Evolutionary conservation across 2,797 vertebrate genomes (phyloP), one percentile per base, ranked within the genome.

Genomic region (Betta splendens): DNA sequence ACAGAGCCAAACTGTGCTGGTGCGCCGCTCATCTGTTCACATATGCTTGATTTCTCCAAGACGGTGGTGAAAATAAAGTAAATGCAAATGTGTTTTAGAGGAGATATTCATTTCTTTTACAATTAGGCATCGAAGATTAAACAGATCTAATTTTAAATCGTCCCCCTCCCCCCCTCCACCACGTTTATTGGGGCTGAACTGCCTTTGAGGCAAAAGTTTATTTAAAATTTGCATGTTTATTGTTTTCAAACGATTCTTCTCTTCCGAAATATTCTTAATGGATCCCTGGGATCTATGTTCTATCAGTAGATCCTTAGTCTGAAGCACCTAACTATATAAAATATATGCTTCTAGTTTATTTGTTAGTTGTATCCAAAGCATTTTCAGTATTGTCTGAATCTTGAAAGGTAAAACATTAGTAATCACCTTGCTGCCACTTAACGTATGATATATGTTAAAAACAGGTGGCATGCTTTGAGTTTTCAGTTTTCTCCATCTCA

Each of bases 151-250:
- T 78, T 52, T 79, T 79, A 7, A 73, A 77, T 73, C 48, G 33
- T 61, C 55, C 67, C 76, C 79, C 75, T 69, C 72, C 68, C 74
- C 69, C 71, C 68, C 74, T 69, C 71, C 75, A 45, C 35, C 23
- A 17, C 38, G 57, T 59, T 71, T 43, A 67, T 73, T 31, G 55
- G 42, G 56, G 39, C 68, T 44, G 32, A 65, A 69, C 54, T 61
- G 53, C 79, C 75, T 77, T 38, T 4, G 6, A 72, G 79, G 77
- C 73, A 68, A 83, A 78, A 70, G 54, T 78, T 79, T 52, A 80
- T 83, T 68, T 35, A 47, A 39, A 16, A 77, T 85, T 78, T 72
- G 50, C 71, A 76, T 83, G 23, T 75, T 74, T 61, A 66, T 70
- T 69, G 65, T 66, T 75, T 83, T 58, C 32, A 18, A 63, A 64